phyloP scores from a whole-genome alignment of 2,113 vertebrate species.

The Actenoides lindsayi region DNA sequence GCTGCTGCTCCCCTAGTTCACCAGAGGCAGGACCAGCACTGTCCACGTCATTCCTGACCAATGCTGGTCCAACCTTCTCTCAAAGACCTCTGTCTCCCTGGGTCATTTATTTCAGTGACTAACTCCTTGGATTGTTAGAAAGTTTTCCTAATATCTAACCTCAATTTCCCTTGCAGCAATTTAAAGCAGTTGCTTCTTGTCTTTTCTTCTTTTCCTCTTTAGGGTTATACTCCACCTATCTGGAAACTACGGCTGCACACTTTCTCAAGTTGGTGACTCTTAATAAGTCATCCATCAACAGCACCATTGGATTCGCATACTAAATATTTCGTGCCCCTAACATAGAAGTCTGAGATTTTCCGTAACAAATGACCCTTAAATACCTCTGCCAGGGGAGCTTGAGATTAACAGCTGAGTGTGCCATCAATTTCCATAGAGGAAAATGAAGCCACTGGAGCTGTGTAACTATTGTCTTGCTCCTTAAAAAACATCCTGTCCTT shows the following conservation, averaged over 20 bases:
- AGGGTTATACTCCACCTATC: background rate
- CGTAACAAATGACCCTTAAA: conserved; percentile 21
- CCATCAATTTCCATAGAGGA: background rate
- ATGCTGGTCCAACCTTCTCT: background rate
- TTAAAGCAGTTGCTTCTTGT: background rate
- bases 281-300: conserved; percentile 34
- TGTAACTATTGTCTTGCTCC: background rate
- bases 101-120: background rate
- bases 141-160: background rate
- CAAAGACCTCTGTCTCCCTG: background rate
- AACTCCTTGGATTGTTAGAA: background rate
- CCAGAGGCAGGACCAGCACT: background rate
- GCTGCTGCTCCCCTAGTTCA: background rate
- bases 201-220: background rate
- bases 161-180: background rate
- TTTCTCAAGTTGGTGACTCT: background rate
- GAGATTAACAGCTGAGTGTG: background rate
- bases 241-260: background rate
- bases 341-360: conserved; percentile 5
- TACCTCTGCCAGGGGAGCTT: background rate
- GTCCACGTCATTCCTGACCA: background rate
- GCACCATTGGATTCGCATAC: background rate
- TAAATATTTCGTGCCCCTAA: background rate
- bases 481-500: conserved; percentile 53
- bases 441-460: conserved; percentile 14